Evolutionary conservation across 2,888 invertebrate species (phyloP), one percentile per base, ranked within the genome.

Genomic region (Apotomis capreana): DNA sequence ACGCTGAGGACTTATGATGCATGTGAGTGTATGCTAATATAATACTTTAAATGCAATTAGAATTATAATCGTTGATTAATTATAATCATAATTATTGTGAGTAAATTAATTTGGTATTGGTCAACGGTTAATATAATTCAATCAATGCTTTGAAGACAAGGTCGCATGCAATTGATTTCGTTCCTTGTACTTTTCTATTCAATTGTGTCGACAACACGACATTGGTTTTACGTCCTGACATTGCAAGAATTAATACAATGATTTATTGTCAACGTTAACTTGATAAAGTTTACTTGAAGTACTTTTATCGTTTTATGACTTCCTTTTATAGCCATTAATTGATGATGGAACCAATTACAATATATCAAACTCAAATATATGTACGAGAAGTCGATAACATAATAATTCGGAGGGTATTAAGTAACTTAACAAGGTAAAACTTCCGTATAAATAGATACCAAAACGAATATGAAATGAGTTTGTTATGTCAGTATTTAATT

Each of bases 1-100:
- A 79, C 81, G 82, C 85, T 82, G 86, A 83, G 76, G 75, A 78
- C 74, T 72, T 84, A 91, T 89, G 88, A 92, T 92, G 92, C 92
- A 92, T 87, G 92, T 92, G 80, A 92, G 92, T 91, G 81, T 74
- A 67, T 69, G 75, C 67, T 46, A 0, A n/a, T 54, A 5, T 12
- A 55, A 13, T 13, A 44, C 49, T n/a, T n/a, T 6, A 46, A 26
- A n/a, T 36, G 44, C 51, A 40, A 10, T 36, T n/a, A 6, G 13
- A 26, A 8, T n/a, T 15, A 55, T 6, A 10, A 44, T 55, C 26
- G 10, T 54, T 52, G 37, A n/a, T 46, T 62, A 40, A 54, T 54
- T 59, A 8, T 26, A 63, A 9, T 36, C 37, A 3, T 13, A 15
- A 37, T 37, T 5, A 37, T 12, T 36, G 37, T 63, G 37, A 63